phyloP scores from a whole-genome alignment of 2,797 vertebrate species.

The Sebastes cheni region DNA sequence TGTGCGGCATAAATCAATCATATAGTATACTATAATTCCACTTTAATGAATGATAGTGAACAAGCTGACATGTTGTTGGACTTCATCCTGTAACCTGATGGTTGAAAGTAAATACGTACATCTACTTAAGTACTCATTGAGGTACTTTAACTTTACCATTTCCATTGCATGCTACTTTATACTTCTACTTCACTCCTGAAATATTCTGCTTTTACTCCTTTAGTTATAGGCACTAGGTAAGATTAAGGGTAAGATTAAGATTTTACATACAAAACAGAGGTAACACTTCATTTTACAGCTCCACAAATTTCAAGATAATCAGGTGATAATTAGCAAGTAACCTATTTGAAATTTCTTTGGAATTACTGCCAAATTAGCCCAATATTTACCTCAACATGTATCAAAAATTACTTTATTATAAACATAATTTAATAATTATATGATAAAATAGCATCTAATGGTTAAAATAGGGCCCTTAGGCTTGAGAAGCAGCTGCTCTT shows the following conservation, averaged over 20 bases:
- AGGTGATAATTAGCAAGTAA: no score
- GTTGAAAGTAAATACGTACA: not conserved
- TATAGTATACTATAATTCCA: constrained; percentile 9
- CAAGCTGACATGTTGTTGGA: not conserved
- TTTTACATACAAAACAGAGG: not conserved
- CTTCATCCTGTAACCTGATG: not conserved
- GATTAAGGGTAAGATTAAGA: not conserved
- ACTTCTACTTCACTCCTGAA: not conserved
- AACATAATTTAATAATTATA: no score
- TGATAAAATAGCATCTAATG: no score
- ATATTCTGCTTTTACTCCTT: not conserved
- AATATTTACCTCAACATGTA: no score
- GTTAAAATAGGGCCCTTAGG: no score
- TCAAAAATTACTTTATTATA: no score
- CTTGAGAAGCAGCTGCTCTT: no score
- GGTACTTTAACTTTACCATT: not conserved
- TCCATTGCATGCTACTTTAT: not conserved
- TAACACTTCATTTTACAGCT: no score
- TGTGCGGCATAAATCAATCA: constrained; percentile 14
- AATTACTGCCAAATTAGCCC: no score
- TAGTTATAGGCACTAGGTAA: not conserved
- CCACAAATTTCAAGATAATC: no score
- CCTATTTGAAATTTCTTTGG: no score
- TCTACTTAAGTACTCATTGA: not conserved
- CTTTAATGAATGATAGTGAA: not conserved